Percentiles rank a stretch among this genome's conserved stretches.
Conservation (phyloP, 2,888 invertebrate species). For the Agriotes lineatus region DNA sequence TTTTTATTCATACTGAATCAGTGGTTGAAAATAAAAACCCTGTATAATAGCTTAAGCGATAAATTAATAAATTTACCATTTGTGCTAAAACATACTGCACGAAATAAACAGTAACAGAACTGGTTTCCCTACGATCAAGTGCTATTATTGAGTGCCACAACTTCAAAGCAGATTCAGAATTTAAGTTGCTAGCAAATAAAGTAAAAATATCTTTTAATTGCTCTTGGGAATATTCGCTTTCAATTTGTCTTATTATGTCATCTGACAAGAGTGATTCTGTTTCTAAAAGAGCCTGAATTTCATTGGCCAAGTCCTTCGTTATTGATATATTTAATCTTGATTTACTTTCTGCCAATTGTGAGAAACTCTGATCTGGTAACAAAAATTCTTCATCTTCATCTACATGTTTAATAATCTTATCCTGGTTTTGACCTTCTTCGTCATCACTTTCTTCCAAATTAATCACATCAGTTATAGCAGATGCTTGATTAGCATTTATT, state of each 20-base stretch:
- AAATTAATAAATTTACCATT: background rate
- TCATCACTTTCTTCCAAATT: slow-evolving; percentile 31
- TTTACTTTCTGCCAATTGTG: background rate
- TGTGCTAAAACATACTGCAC: slow-evolving; percentile 17
- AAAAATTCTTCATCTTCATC: slow-evolving; percentile 1
- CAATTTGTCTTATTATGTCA: slow-evolving; percentile 34
- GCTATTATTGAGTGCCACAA: slow-evolving; percentile 37
- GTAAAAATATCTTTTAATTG: slow-evolving; percentile 31
- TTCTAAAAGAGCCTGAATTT: slow-evolving; percentile 38
- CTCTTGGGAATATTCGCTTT: slow-evolving; percentile 11
- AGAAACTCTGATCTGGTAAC: slow-evolving; percentile 6
- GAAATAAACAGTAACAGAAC: slow-evolving; percentile 6
- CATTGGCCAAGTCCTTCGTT: slow-evolving; percentile 32
- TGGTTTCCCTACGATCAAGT: slow-evolving; percentile 14
- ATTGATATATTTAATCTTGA: slow-evolving; percentile 12
- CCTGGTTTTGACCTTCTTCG: background rate
- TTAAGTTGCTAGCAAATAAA: slow-evolving; percentile 26
- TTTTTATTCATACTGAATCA: no score
- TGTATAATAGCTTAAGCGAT: no score
- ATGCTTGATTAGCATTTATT: background rate
- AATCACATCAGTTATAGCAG: slow-evolving; percentile 23
- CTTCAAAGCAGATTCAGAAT: slow-evolving; percentile 30
- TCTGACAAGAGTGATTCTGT: slow-evolving; percentile 32
- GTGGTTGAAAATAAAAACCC: no score
- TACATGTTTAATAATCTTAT: background rate